Conservation (phyloP, 1,140 invertebrate genomes). For the Pemphigus obesinymphae region DNA sequence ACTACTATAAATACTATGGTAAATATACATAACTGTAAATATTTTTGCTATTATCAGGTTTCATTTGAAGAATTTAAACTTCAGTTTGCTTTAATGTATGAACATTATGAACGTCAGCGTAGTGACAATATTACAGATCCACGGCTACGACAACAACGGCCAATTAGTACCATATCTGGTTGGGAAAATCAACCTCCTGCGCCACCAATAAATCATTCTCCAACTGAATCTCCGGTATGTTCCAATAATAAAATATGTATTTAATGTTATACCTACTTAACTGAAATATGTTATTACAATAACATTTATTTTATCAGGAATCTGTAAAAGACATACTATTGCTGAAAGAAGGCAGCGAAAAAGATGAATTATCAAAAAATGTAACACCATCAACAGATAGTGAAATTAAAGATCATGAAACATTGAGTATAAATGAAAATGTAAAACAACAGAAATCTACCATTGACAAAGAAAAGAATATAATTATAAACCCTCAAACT, state of each 20-base stretch:
- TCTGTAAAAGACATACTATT: neutral
- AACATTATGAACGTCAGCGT: constrained; percentile 88
- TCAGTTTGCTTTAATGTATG: constrained; percentile 94
- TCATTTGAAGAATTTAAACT: constrained; percentile 96
- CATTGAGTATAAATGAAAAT: neutral
- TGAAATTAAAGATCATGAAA: neutral
- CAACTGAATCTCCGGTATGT: constrained; percentile 19
- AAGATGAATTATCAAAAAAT: neutral
- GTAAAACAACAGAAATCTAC: neutral
- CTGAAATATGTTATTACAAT: neutral
- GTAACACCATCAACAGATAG: neutral
- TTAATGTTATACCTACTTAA: neutral
- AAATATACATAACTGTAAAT: neutral
- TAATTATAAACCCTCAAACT: neutral
- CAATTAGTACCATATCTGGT: constrained; percentile 93
- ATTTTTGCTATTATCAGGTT: constrained; percentile 56
- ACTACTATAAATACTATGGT: too few relatives aligned
- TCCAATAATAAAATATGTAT: neutral
- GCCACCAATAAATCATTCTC: constrained; percentile 40
- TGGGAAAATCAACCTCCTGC: constrained; percentile 68
- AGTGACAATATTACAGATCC: constrained; percentile 93
- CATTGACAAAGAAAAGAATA: neutral
- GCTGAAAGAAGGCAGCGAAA: neutral
- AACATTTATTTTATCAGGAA: neutral
- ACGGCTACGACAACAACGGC: constrained; percentile 79